Evolutionary conservation across 2,888 invertebrate species (phyloP), one percentile per base, ranked within the genome.

Genomic region (Eupsilia transversa): DNA sequence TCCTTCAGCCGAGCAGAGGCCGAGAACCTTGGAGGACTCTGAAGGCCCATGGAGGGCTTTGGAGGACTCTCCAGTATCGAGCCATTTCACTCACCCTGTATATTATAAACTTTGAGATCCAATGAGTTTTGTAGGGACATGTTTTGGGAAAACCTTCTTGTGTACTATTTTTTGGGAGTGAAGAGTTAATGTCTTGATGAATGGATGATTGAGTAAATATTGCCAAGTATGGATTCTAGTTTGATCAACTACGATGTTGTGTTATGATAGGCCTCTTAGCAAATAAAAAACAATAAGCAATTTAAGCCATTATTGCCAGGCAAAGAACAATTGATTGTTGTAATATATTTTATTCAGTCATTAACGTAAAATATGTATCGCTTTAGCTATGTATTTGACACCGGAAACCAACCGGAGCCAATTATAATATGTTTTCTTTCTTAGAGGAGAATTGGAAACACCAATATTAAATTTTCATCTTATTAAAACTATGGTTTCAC

Each of bases 41-140:
- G 77, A 66, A 78, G 77, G 57, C 66, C 49, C 56, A 61, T 56
- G 61, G 56, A 78, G 82, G 71, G 74, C 65, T 57, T 43, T 74
- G 35, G 23, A 86, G 84, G 43, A 64, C 87, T 70, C 86, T 85
- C 63, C 69, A 65, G 70, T 77, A 46, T 74, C 60, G 61, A 86
- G 79, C 82, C 86, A 87, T 87, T 86, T 86, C 84, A 77, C 67
- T 70, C 68, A 20, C 67, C 46, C n/a, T 74, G 77, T 86, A 79
- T 87, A 87, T 86, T 87, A 87, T 86, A 86, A 87, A 87, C 74
- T 83, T 56, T 60, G 73, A 33, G 46, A 41, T 66, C 72, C 63
- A 68, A 81, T 57, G 72, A 46, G 61, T 46, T 70, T 59, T 54
- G 56, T 27, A 35, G n/a, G 49, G 20, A n/a, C 10, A 23, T 49